Evolutionary conservation across 2,113 vertebrate species (phyloP), one percentile per base, ranked within the genome.

Genomic region (Anguilla rostrata): DNA sequence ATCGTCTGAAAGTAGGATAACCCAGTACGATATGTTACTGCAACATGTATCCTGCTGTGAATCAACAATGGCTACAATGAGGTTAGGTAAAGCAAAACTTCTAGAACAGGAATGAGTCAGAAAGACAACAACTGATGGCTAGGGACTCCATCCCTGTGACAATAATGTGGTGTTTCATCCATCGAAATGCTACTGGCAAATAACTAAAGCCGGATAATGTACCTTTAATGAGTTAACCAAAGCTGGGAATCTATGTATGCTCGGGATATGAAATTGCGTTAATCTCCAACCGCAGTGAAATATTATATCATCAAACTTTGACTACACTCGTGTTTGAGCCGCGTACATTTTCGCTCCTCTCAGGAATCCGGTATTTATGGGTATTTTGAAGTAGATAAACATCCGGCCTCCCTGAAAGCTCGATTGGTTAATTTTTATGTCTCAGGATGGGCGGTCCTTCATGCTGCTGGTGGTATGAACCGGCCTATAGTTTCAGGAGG

Each of bases 341-440:
- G 15, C 79, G 20, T 80, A 60, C 15, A 34, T 86, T 87, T 78
- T 57, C 66, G 22, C 46, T 57, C 66, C 82, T 75, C 80, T 85
- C 87, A 82, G 82, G 18, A 82, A 63, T 39, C 71, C 83, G 80
- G 75, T 86, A 86, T 89, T 89, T 84, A 88, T 79, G 80, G n/a
- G 41, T 53, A 49, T 79, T 83, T 16, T 7, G 56, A 86, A 78
- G 40, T 43, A 83, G 78, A 86, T 86, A 85, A 83, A 75, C 85
- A 83, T 60, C 53, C 71, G 60, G 14, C 56, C 22, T 41, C 80
- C 79, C 56, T 11, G 16, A 57, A 81, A 34, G 14, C 80, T 86
- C n/a, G 81, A 86, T 39, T 84, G 78, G 86, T 85, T 90, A 83
- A 87, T 85, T 89, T 85, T 85, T 75, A 66, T 71, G 71, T 87